Conservation (phyloP, 1,140 invertebrate genomes). For the Rhynchophorus ferrugineus region DNA sequence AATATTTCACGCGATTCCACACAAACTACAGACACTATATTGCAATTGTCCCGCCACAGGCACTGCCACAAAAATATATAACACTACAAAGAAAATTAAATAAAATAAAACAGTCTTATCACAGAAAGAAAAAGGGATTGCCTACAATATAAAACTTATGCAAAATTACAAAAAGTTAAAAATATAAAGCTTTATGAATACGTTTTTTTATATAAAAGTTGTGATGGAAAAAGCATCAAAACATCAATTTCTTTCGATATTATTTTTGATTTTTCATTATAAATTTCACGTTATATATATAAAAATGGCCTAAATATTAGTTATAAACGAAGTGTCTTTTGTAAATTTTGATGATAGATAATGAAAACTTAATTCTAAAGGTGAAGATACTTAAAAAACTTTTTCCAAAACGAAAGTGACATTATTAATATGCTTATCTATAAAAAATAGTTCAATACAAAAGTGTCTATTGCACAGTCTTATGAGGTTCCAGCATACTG, state of each 20-base stretch:
- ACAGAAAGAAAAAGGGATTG: constrained; percentile 38
- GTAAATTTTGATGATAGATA: too few species aligned
- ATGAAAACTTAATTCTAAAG: too few species aligned
- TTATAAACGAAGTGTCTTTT: too few species aligned
- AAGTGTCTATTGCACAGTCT: constrained; percentile 22
- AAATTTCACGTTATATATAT: too few species aligned
- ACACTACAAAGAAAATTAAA: constrained; percentile 26
- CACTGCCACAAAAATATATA: constrained; percentile 39
- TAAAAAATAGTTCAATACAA: constrained; percentile 10
- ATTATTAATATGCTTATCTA: constrained; percentile 1
- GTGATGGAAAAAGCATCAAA: background rate
- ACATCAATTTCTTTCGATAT: too few species aligned
- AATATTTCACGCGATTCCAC: background rate
- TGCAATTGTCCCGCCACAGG: constrained; percentile 33
- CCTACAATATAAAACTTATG: constrained; percentile 6
- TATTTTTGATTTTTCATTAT: background rate
- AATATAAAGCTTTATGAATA: constrained; percentile 16
- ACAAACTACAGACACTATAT: constrained; percentile 25
- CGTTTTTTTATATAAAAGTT: constrained; percentile 5
- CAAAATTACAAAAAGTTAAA: constrained; percentile 5
- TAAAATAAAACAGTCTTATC: constrained; percentile 37
- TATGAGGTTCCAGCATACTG: constrained; percentile 69
- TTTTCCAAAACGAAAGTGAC: background rate
- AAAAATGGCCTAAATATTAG: too few species aligned
- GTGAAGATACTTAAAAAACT: background rate